These are phyloP conservation scores for Polypterus bichir DNA, from an alignment of 2,113 vertebrate species.

Conservation along the genomic window DNA sequence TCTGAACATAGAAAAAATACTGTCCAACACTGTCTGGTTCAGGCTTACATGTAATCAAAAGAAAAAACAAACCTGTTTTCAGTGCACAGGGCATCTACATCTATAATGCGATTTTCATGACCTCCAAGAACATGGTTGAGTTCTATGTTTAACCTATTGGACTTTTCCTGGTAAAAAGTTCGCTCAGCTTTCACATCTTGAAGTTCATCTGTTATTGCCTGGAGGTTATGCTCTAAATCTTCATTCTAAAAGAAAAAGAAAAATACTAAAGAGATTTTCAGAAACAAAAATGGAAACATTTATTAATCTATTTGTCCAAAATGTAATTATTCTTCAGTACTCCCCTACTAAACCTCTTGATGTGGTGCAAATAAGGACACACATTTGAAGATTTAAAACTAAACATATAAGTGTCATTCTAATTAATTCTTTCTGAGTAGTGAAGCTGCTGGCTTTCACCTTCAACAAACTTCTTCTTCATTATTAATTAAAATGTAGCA, in stretches of 20 bases:
- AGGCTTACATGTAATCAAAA: not conserved
- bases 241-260: constrained; percentile 59
- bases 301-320: not conserved
- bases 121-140: constrained; percentile 83
- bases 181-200: constrained; percentile 81
- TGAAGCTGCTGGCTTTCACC: too few relatives aligned
- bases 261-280: not conserved
- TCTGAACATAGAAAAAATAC: constrained; percentile 1
- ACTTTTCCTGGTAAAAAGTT: constrained; percentile 82
- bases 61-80: constrained; percentile 69
- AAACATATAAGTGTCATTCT: not conserved
- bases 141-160: constrained; percentile 80
- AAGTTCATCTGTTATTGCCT: constrained; percentile 74
- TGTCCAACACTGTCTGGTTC: not conserved
- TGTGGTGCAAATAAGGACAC: not conserved
- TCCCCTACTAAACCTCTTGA: not conserved
- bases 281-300: not conserved
- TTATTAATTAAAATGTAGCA: too few relatives aligned
- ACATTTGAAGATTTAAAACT: not conserved
- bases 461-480: too few relatives aligned
- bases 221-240: constrained; percentile 68
- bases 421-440: not conserved
- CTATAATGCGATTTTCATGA: constrained; percentile 71
- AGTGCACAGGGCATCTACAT: constrained; percentile 88
- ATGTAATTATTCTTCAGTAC: not conserved